phyloP scores from a whole-genome alignment of 1,140 invertebrate genomes.

The Dreissena rostriformis region DNA sequence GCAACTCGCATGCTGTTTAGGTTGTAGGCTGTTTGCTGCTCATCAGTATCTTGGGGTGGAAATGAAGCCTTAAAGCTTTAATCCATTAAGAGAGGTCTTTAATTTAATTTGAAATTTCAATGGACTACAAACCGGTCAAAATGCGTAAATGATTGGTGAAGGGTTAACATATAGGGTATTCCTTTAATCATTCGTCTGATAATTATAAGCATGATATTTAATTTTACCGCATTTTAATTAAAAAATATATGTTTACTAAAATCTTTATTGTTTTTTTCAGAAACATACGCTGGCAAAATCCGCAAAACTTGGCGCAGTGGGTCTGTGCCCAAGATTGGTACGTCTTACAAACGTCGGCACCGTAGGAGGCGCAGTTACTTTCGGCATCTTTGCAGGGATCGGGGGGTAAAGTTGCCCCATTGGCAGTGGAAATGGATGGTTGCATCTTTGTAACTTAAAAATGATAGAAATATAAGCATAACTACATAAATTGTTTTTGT shows the following conservation, averaged over 20 bases:
- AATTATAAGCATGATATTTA: not conserved
- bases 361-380: slow-evolving; percentile 65
- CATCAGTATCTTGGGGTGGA: no score
- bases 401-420: slow-evolving; percentile 53
- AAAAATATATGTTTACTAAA: no score
- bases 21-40: no score
- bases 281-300: slow-evolving; percentile 66
- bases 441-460: slow-evolving; percentile 55
- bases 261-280: not conserved
- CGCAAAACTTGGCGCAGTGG: slow-evolving; percentile 70
- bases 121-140: not conserved
- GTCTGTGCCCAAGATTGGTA: slow-evolving; percentile 67
- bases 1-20: no score
- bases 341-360: slow-evolving; percentile 61
- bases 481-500: no score
- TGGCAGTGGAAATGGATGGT: slow-evolving; percentile 20
- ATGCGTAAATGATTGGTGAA: not conserved
- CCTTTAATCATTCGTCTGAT: no score
- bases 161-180: not conserved
- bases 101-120: no score
- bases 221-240: no score
- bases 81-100: no score
- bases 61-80: no score
- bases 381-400: slow-evolving; percentile 66
- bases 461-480: not conserved